Evolutionary conservation across 2,797 vertebrate species (phyloP).

Genomic region (Pseudomugil gertrudae): DNA sequence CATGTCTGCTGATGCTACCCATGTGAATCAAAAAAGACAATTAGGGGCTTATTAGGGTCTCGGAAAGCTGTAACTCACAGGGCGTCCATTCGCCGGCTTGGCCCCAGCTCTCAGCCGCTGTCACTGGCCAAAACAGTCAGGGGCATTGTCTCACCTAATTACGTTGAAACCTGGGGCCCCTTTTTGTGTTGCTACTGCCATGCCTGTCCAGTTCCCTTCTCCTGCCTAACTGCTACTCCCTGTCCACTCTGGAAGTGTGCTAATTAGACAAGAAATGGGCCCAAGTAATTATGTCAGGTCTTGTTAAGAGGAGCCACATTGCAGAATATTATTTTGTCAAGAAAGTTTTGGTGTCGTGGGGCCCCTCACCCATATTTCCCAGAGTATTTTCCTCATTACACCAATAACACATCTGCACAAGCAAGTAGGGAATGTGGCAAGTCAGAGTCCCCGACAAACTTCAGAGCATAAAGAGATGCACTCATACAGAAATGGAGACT

Average conservation of each 20-base stretch:
- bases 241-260: conserved; percentile 89
- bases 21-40: conserved; percentile 89
- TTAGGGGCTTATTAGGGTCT: conserved; percentile 92
- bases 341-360: conserved; percentile 79
- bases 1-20: conserved; percentile 66
- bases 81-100: conserved; percentile 84
- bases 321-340: conserved; percentile 89
- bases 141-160: conserved; percentile 97
- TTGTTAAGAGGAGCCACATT: conserved; percentile 85
- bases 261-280: conserved; percentile 95
- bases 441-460: conserved; percentile 62
- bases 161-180: conserved; percentile 84
- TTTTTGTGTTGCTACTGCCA: conserved; percentile 90
- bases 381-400: conserved; percentile 64
- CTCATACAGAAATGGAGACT: conserved; percentile 77
- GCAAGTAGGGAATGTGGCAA: conserved; percentile 78
- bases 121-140: conserved; percentile 92
- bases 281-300: conserved; percentile 92
- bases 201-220: conserved; percentile 92
- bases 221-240: conserved; percentile 86
- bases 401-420: conserved; percentile 81
- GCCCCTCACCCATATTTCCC: conserved; percentile 47
- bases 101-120: conserved; percentile 85
- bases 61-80: conserved; percentile 84
- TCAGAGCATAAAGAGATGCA: conserved; percentile 69